Conservation (phyloP, 2,113 vertebrate genomes). For the Peromyscus polionotus region DNA sequence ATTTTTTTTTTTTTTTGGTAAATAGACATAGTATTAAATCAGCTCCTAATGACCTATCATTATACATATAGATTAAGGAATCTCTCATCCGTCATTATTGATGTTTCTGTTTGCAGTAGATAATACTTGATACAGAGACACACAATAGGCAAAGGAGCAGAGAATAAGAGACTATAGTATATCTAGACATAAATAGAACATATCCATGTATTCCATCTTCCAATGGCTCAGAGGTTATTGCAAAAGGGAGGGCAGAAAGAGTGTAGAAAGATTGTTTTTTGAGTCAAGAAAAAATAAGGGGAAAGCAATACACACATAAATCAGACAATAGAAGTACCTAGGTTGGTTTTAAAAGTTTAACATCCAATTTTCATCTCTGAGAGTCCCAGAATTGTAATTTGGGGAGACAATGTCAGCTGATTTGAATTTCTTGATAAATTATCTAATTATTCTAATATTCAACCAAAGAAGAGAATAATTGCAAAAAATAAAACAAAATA, state of each 20-base stretch:
- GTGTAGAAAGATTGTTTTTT: not conserved
- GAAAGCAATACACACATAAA: not conserved
- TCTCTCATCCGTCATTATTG: not conserved
- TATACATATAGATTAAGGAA: not conserved
- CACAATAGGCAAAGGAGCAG: not conserved
- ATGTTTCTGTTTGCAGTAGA: not conserved
- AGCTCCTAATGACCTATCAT: not conserved
- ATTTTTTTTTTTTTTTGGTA: not conserved
- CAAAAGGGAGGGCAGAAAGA: not conserved
- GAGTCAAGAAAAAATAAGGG: not conserved
- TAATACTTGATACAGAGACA: not conserved
- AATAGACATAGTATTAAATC: not conserved
- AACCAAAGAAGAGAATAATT: not conserved
- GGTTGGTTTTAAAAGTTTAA: not conserved
- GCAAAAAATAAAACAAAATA: not conserved
- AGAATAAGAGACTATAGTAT: not conserved
- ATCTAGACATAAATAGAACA: not conserved
- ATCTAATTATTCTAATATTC: not conserved
- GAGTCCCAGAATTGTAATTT: not conserved
- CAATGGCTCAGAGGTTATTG: not conserved
- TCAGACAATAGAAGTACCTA: not conserved
- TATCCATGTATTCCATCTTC: not conserved
- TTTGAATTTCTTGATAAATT: slow-evolving; percentile 31
- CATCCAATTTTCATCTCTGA: not conserved
- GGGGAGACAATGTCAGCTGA: not conserved